Evolutionary conservation across 1,140 invertebrate species (phyloP), one percentile per base, ranked within the genome.

Genomic region (Bactericera cockerelli): DNA sequence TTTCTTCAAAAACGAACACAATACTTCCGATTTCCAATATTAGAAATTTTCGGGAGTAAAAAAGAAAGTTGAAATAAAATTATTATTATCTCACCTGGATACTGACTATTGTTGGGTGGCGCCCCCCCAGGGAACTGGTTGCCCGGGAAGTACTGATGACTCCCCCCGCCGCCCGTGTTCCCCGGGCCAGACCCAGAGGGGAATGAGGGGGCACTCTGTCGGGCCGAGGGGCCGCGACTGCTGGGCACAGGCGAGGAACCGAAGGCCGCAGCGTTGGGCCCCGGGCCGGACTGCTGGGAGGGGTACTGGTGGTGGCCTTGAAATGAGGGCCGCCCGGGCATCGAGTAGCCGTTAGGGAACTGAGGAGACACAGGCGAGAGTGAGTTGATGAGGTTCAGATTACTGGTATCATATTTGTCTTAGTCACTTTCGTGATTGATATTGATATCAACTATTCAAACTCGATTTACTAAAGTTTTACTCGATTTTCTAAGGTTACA

Each of bases 121-220:
- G 55, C 66, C 58, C 28, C 70, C 63, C 24, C 58, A 57, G 60
- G 59, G 22, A 60, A 62, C 56, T 62, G 63, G 3, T 57, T 61
- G 70, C 26, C 72, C 69, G 53, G 72, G 72, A 73, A 21, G 70
- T 69, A 58, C 74, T 74, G 61, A 75, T 74, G 49, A 73, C 73
- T 62, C 8, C n/a, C 42, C 19, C 42, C 42, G 8, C n/a, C 79
- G 81, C 66, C 82, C 82, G 68, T 81, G 79, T 49, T 73, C 62
- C 14, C 67, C 4, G 42, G 70, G 24, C 65, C 63, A 3, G 60
- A 74, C 61, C 77, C 76, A 60, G 76, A 74, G 21, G 77, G 78
- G 67, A 83, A 84, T 11, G 80, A 79, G 1, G 82, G 81, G 24
- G 81, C 79, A 1, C 76, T 72, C 67, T 83, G 82, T 63, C 82